These are phyloP conservation scores for Sebastes ruberrimus DNA, from an alignment of 2,797 vertebrate species.

Conservation along the genomic window DNA sequence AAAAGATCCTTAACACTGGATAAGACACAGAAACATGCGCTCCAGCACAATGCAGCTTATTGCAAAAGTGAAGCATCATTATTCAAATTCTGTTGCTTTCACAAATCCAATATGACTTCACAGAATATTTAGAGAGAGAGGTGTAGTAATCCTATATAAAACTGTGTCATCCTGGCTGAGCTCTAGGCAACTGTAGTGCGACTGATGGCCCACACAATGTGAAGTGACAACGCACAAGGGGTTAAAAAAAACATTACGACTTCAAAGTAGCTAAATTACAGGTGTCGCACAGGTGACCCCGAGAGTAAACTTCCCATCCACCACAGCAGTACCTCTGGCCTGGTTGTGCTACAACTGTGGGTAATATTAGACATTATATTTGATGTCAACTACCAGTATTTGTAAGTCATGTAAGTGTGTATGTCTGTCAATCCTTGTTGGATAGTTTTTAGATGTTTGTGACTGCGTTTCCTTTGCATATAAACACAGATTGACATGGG, in stretches of 20 bases:
- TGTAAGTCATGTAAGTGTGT: neutral
- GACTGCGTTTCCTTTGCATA: neutral
- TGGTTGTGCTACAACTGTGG: neutral
- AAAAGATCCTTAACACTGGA: neutral
- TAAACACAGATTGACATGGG: neutral
- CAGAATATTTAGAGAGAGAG: slow-evolving; percentile 9
- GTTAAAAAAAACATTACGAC: neutral
- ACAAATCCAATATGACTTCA: slow-evolving; percentile 23
- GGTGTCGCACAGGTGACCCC: neutral
- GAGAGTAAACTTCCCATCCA: neutral
- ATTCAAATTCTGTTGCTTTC: slow-evolving; percentile 33
- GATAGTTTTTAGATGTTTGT: neutral
- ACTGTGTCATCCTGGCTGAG: neutral
- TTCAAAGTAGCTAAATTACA: neutral
- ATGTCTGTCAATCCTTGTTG: neutral
- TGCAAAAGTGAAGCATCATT: neutral
- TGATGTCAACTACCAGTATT: neutral
- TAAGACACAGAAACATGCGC: neutral
- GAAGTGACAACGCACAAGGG: neutral
- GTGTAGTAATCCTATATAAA: slow-evolving; percentile 36
- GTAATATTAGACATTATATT: neutral
- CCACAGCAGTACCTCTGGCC: neutral
- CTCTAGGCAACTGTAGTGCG: slow-evolving; percentile 19
- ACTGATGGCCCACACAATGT: slow-evolving; percentile 11
- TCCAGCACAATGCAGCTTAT: slow-evolving; percentile 5